These are phyloP conservation scores for Ceryle rudis DNA, from an alignment of 2,797 vertebrate species.

Conservation along the genomic window DNA sequence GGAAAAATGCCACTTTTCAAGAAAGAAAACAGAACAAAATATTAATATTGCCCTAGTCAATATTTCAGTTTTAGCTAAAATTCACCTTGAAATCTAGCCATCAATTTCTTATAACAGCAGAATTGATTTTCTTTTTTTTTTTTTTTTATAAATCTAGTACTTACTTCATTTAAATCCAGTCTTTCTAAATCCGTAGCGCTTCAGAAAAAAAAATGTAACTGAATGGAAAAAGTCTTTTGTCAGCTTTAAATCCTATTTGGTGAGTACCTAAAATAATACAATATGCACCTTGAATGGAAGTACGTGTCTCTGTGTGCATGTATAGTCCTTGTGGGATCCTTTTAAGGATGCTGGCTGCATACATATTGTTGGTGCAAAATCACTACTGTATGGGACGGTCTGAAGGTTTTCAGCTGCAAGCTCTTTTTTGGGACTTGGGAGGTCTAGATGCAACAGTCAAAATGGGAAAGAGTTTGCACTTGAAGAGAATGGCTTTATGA, in stretches of 20 bases:
- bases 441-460: neutral
- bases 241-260: conserved; percentile 7
- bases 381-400: neutral
- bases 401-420: conserved; percentile 5
- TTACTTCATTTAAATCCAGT: conserved; percentile 54
- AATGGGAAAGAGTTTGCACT: conserved; percentile 14
- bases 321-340: neutral
- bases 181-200: neutral
- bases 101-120: conserved; percentile 40
- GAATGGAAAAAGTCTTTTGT: neutral
- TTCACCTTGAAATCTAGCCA: conserved; percentile 62
- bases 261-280: neutral
- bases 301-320: neutral
- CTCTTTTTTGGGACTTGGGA: neutral
- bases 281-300: neutral
- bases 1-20: neutral
- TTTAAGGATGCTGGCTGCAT: neutral
- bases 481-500: conserved; percentile 31
- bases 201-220: conserved; percentile 24
- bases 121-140: conserved; percentile 14
- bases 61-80: conserved; percentile 61
- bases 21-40: conserved; percentile 13
- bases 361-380: neutral
- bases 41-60: conserved; percentile 9
- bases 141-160: neutral